Conservation (phyloP, 2,797 vertebrate species). For the Oryzias sinensis region DNA sequence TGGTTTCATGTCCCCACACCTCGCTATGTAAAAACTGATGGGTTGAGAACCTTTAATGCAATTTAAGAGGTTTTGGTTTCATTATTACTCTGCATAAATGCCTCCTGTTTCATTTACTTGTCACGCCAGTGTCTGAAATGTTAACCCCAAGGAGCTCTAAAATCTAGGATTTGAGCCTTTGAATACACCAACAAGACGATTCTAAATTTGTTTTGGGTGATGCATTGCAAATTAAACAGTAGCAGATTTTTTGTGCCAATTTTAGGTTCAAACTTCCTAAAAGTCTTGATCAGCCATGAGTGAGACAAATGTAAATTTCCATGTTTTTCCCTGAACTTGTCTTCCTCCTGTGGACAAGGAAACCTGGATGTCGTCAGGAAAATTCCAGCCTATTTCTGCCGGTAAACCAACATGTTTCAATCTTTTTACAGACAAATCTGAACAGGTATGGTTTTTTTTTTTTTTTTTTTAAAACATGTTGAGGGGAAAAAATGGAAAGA, state of each 20-base stretch:
- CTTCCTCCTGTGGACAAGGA: constrained; percentile 13
- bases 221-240: constrained; percentile 18
- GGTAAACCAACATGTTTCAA: no score
- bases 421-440: not conserved
- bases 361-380: constrained; percentile 16
- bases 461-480: no score
- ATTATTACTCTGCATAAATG: constrained; percentile 29
- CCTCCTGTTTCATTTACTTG: constrained; percentile 33
- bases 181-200: no score
- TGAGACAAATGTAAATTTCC: constrained; percentile 17
- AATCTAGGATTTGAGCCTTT: constrained; percentile 31
- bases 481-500: constrained; percentile 10
- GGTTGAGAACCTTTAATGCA: constrained; percentile 18
- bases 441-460: no score
- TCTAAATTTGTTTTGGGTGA: constrained; percentile 17
- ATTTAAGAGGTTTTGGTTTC: constrained; percentile 10
- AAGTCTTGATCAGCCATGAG: constrained; percentile 15
- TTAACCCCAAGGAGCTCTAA: constrained; percentile 29
- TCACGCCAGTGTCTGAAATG: constrained; percentile 4
- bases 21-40: constrained; percentile 29
- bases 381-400: not conserved
- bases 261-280: constrained; percentile 44
- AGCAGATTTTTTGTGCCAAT: constrained; percentile 45
- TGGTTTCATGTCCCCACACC: constrained; percentile 49
- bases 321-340: constrained; percentile 2